Evolutionary conservation across 1,140 invertebrate genomes (phyloP).

Genomic region (Zaprionus camerounensis): DNA sequence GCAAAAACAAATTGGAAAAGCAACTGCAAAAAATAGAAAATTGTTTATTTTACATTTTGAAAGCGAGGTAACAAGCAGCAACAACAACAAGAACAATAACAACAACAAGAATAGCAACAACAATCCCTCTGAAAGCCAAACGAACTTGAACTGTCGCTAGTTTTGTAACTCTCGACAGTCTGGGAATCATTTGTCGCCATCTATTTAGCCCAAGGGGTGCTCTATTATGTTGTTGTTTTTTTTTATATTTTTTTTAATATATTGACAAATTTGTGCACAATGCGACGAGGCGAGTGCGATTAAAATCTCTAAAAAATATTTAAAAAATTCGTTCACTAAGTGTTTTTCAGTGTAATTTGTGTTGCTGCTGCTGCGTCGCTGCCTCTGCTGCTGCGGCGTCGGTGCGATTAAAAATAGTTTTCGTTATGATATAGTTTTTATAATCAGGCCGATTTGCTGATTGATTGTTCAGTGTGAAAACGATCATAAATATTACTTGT

Average conservation of each 20-base stretch:
- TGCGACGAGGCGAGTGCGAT: slow-evolving; percentile 38
- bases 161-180: slow-evolving; percentile 44
- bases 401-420: slow-evolving; percentile 62
- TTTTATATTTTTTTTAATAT: slow-evolving; percentile 47
- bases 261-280: slow-evolving; percentile 72
- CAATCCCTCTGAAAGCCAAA: slow-evolving; percentile 31
- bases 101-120: slow-evolving; percentile 32
- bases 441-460: slow-evolving; percentile 60
- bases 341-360: slow-evolving; percentile 62
- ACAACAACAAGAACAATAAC: slow-evolving; percentile 28
- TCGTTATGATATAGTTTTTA: slow-evolving; percentile 41
- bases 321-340: slow-evolving; percentile 59
- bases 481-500: slow-evolving; percentile 59
- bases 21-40: slow-evolving; percentile 42
- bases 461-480: slow-evolving; percentile 74
- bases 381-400: neutral
- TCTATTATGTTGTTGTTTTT: slow-evolving; percentile 30
- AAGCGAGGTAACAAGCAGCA: slow-evolving; percentile 51
- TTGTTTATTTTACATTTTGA: slow-evolving; percentile 52
- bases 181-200: slow-evolving; percentile 62
- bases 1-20: slow-evolving; percentile 11
- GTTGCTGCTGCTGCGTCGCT: neutral
- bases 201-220: slow-evolving; percentile 40
- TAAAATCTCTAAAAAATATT: slow-evolving; percentile 67
- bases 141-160: slow-evolving; percentile 73